phyloP scores from a whole-genome alignment of 2,113 vertebrate species.

The Stictonetta naevosa region DNA sequence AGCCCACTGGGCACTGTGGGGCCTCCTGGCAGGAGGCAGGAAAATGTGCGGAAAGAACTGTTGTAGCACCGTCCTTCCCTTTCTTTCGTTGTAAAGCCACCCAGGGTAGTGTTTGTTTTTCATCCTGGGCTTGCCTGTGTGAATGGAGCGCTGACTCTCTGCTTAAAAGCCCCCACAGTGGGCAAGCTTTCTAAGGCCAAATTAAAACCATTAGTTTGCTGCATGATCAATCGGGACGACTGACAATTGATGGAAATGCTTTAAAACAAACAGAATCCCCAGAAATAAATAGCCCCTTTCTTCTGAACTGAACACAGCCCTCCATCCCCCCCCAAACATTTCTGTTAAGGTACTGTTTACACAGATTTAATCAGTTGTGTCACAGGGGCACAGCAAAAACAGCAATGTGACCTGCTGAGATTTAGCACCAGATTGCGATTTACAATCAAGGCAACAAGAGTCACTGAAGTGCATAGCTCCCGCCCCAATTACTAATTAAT shows the following conservation, averaged over 20 bases:
- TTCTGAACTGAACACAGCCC: slow-evolving; percentile 53
- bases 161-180: slow-evolving; percentile 39
- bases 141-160: slow-evolving; percentile 35
- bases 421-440: slow-evolving; percentile 79
- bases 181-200: slow-evolving; percentile 43
- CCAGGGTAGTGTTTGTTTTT: slow-evolving; percentile 46
- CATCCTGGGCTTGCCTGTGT: slow-evolving; percentile 8
- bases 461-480: slow-evolving; percentile 77
- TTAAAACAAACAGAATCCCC: slow-evolving; percentile 32
- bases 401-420: slow-evolving; percentile 76
- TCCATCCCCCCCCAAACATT: slow-evolving; percentile 49
- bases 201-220: slow-evolving; percentile 60
- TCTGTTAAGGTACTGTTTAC: slow-evolving; percentile 73
- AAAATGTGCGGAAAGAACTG: not conserved
- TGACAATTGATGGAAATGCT: slow-evolving; percentile 65
- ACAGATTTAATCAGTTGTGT: slow-evolving; percentile 76
- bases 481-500: slow-evolving; percentile 81
- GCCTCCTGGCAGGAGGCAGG: not conserved
- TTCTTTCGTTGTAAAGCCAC: slow-evolving; percentile 13
- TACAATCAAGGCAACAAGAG: slow-evolving; percentile 76
- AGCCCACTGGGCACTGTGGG: fast-evolving
- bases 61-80: not conserved
- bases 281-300: slow-evolving; percentile 52
- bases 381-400: slow-evolving; percentile 76
- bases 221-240: slow-evolving; percentile 39